Base-by-base conservation (phyloP, 2,113 vertebrate genomes). In the Pteropus alecto region DNA sequence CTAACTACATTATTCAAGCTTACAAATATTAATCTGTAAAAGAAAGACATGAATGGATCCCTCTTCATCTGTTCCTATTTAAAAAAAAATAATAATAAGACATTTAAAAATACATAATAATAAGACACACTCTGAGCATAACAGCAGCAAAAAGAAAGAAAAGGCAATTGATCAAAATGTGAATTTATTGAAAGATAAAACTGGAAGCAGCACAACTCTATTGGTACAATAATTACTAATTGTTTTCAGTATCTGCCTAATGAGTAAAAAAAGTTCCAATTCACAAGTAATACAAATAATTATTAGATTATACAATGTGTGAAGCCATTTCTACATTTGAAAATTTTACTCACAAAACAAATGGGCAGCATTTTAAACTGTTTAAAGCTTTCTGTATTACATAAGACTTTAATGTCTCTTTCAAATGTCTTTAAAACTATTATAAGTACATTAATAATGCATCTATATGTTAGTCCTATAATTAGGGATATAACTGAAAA, bases 11-110 rank as follows among this genome's bases (percentile, higher is more conserved):
- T 92, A 30, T n/a, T 87, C 79, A 97, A 97, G 41, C 21, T 92
- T 97, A 87, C 92, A 91, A 92, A 96, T 97, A 97, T 90, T 90
- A 95, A 74, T 43, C 90, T 97, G 24, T 18, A 94, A 93, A 97
- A 91, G 41, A 70, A 95, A n/a, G 13, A 92, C 63, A 73, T 77
- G 43, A 96, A 91, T 33, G 65, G 48, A 89, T 96, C 93, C 71
- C 56, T 30, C 26, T 73, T 70, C 9, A 3, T 38, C 90, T 33
- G 14, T 0, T 54, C 51, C 51, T 33, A 33, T 82, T 95, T 68
- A 63, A 26, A 54, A 92, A 71, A 58, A 88, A 18, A 38, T 48
- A 95, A 81, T 83, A 7, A 84, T 68, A n/a, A 67, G n/a, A 82
- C 61, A n/a, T 38, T 38, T 38, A 63, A 26, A 54, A 92, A 76